A percentile compares a stretch with the other conserved stretches of the same genome.
Evolutionary conservation across 2,113 vertebrate genomes (phyloP).

Genomic region (Microtus richardsoni): DNA sequence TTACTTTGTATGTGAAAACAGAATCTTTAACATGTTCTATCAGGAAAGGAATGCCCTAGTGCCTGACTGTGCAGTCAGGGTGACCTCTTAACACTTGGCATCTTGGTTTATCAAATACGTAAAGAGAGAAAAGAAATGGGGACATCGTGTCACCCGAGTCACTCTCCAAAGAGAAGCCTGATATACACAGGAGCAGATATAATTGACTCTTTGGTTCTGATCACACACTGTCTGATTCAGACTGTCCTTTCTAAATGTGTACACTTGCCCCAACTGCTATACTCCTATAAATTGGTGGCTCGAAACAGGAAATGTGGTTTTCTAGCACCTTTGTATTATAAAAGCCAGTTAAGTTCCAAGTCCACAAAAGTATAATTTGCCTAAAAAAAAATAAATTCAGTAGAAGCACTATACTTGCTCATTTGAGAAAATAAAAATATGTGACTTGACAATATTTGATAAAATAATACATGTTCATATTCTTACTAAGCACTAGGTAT

Average conservation of each 20-base stretch:
- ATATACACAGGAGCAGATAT: not conserved
- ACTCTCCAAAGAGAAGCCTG: not conserved
- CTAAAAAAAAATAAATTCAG: not conserved
- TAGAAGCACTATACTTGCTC: not conserved
- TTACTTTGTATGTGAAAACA: not conserved
- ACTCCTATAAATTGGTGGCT: not conserved
- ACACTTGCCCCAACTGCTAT: not conserved
- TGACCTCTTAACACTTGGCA: not conserved
- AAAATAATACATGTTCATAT: conserved; percentile 7
- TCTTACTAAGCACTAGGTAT: not conserved
- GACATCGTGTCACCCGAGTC: not conserved
- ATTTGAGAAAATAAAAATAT: not conserved
- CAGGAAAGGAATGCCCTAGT: not conserved
- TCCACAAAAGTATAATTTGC: not conserved
- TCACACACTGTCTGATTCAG: not conserved
- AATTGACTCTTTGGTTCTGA: not conserved
- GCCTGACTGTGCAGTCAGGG: not conserved
- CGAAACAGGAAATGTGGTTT: not conserved
- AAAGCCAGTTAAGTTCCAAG: conserved; percentile 3
- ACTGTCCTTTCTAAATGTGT: not conserved
- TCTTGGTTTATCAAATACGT: not conserved
- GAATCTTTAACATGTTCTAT: not conserved
- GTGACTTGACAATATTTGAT: conserved; percentile 14
- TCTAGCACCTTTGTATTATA: not conserved
- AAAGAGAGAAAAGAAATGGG: not conserved